Evolutionary conservation across 2,888 invertebrate genomes (phyloP), one percentile per base, ranked within the genome.

Genomic region (Agriotes lineatus): DNA sequence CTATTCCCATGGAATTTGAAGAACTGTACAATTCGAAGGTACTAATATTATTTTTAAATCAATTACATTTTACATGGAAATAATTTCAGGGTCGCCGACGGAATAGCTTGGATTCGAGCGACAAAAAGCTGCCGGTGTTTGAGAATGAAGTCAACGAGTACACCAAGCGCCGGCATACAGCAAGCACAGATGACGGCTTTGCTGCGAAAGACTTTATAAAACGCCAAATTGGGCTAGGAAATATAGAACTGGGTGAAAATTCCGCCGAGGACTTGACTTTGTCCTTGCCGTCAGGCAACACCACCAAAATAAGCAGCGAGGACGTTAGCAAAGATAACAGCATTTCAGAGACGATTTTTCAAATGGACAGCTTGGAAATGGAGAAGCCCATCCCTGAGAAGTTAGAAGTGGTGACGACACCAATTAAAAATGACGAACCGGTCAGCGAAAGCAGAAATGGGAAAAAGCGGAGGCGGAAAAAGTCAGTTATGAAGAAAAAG

Each of bases 401-500:
- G 30, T n/a, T 42, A 0, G 71, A 67, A 45, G 39, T 50, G 37
- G 14, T 22, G 33, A 56, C 58, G n/a, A 52, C 44, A 6, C 54
- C 67, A n/a, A 25, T 62, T 25, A 71, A 73, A 39, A 39, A 14
- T 25, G 73, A 73, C 1, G 70, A 74, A 33, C 20, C 71, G n/a
- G 56, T 88, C 19, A 62, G 77, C 0, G 90, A 90, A 75, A 85
- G 81, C 50, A 88, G 87, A 71, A 88, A 86, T 45, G 88, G 87
- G 67, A 94, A 94, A 80, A 91, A 93, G 82, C 93, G 92, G 82
- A 90, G 93, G 62, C 91, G 93, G 75, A 91, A 93, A 85, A 93
- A 91, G 87, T 90, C 90, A 33, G 88, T 91, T 74, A 90, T 93
- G 83, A 94, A 93, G 84, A 93, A 94, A 81, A 66, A 94, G 81